Percentiles rank a stretch among this genome's conserved stretches.
Evolutionary conservation across 1,140 invertebrate species (phyloP).

Genomic region (Zaprionus tsacasi): DNA sequence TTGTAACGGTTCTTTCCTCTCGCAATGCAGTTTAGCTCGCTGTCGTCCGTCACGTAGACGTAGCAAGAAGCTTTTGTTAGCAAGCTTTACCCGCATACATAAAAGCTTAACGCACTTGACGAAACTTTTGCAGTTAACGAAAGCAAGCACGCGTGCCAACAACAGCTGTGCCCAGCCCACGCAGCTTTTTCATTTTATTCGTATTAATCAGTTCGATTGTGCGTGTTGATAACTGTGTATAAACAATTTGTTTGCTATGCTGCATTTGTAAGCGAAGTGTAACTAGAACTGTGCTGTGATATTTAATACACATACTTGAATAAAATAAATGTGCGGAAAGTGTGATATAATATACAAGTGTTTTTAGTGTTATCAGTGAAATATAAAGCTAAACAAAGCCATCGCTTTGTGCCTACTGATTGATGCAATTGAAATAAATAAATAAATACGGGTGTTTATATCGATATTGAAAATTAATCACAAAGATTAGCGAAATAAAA

Average conservation of each 20-base stretch:
- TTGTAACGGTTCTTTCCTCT: constrained; percentile 26
- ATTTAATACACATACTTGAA: neutral
- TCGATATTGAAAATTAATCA: constrained; percentile 25
- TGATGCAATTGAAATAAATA: constrained; percentile 26
- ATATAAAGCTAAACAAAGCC: constrained; percentile 10
- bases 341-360: neutral
- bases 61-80: constrained; percentile 31
- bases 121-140: constrained; percentile 43
- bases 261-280: neutral
- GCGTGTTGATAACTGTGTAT: constrained; percentile 24
- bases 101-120: constrained; percentile 26
- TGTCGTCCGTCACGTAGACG: constrained; percentile 41
- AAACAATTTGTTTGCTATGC: constrained; percentile 20
- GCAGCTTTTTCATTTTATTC: constrained; percentile 24
- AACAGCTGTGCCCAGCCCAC: constrained; percentile 18
- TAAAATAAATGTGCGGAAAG: neutral
- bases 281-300: constrained; percentile 2
- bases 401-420: constrained; percentile 20
- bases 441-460: constrained; percentile 1
- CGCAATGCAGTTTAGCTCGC: constrained; percentile 15
- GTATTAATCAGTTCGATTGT: constrained; percentile 29
- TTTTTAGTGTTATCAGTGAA: constrained; percentile 13
- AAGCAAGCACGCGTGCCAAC: constrained; percentile 30
- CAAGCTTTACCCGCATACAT: constrained; percentile 13
- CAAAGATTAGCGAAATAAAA: constrained; percentile 11